Base-by-base conservation (phyloP, 2,113 vertebrate species). In the Silurus meridionalis region DNA sequence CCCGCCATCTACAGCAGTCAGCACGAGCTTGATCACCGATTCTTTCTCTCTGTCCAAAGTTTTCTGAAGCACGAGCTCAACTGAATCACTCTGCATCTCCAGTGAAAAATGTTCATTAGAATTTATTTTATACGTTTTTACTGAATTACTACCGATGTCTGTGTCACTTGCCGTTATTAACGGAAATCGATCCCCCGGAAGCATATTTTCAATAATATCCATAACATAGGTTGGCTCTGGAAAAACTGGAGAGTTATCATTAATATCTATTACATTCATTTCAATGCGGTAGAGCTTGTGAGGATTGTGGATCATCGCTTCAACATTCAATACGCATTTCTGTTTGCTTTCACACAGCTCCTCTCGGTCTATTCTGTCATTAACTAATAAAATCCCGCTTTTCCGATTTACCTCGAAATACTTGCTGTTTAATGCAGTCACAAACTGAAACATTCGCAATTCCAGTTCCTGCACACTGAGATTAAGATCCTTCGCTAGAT, bases 171-270 rank as follows among this genome's bases (percentile, higher is more conserved):
- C 94, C 2, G 75, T 66, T 0, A 92, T 93, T 0, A 95, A 75
- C 0, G 90, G 87, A 64, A 93, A 91, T 4, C 90, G 89, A 17
- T 94, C 94, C 0, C 95, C 95, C 0, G 90, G 1, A 74, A 87
- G 84, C 0, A 91, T 91, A 0, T 71, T 90, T 10, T 95, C 95
- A 6, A 0, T 90, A 9, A 95, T 91, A 11, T 96, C 93, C 0
- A 95, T 6, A 2, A 37, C 84, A 0, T 1, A 46, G 0, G 52
- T 77, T 14, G 91, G 88, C 3, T 91, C 72, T 0, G 50, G 14
- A 88, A 95, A 95, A 75, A 57, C 66, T 0, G 95, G 95, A 0
- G 89, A 81, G 83, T 96, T 94, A 60, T 95, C 95, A 81, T 96
- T 96, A 0, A 95, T 86, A 82, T 96, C 95, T 77, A 88, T 46